phyloP scores from a whole-genome alignment of 2,797 vertebrate species.

The Anableps anableps region DNA sequence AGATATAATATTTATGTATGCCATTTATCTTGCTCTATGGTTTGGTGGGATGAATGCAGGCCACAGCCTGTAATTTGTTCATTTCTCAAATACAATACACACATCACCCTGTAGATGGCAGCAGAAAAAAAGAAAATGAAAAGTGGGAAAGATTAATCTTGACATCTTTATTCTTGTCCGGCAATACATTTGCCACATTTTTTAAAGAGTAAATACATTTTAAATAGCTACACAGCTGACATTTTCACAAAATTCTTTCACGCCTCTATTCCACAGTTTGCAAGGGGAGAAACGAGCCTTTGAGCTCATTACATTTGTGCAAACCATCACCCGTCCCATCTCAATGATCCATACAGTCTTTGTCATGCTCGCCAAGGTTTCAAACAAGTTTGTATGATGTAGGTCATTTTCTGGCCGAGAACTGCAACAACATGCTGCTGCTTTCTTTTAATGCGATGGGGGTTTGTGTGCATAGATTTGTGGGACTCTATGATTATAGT shows the following conservation, averaged over 20 bases:
- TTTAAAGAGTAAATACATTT: slow-evolving; percentile 80
- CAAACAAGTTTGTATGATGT: slow-evolving; percentile 49
- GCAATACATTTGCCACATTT: slow-evolving; percentile 77
- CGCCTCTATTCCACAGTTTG: slow-evolving; percentile 61
- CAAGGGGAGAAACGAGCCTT: slow-evolving; percentile 70
- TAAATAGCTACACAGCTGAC: slow-evolving; percentile 78
- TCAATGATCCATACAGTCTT: slow-evolving; percentile 58
- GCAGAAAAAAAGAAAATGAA: slow-evolving; percentile 34
- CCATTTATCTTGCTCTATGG: background rate
- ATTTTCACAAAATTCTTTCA: slow-evolving; percentile 55
- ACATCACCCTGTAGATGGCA: slow-evolving; percentile 56
- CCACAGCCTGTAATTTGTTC: background rate
- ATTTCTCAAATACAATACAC: background rate
- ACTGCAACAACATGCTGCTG: slow-evolving; percentile 49
- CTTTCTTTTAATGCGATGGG: slow-evolving; percentile 26
- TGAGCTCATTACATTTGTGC: slow-evolving; percentile 62
- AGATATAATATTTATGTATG: background rate
- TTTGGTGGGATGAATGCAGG: background rate
- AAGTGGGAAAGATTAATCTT: slow-evolving; percentile 45
- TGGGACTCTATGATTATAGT: slow-evolving; percentile 38
- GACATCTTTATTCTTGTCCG: slow-evolving; percentile 81
- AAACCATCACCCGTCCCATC: slow-evolving; percentile 52
- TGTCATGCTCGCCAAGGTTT: slow-evolving; percentile 58
- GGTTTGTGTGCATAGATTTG: slow-evolving; percentile 66
- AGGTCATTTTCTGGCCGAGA: slow-evolving; percentile 56